Conservation (phyloP, 1,140 invertebrate genomes). For the Atta cephalotes region DNA sequence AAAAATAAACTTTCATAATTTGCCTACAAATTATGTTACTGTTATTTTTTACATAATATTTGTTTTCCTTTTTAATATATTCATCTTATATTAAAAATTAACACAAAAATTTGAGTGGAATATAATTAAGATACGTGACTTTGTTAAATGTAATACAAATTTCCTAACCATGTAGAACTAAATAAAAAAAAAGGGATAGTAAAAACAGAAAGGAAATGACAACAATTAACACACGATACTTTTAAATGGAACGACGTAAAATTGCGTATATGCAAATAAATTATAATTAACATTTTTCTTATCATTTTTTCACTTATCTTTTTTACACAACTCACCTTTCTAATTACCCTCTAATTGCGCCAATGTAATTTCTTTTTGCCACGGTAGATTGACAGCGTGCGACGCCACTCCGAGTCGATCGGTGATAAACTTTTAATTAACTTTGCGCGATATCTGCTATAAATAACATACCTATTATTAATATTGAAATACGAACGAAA, state of each 20-base stretch:
- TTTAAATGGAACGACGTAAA: not conserved
- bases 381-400: not conserved
- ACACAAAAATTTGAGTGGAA: no score
- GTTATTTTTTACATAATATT: no score
- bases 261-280: not conserved
- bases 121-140: no score
- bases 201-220: no score
- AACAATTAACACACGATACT: not conserved
- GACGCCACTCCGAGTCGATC: not conserved
- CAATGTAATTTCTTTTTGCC: not conserved
- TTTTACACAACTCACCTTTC: not conserved
- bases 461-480: slow-evolving; percentile 24
- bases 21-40: no score
- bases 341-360: not conserved
- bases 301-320: not conserved
- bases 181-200: no score
- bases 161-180: no score
- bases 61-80: no score
- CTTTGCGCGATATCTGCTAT: not conserved
- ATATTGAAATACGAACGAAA: not conserved
- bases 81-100: no score
- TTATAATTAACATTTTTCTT: not conserved
- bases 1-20: no score
- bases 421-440: slow-evolving; percentile 43
- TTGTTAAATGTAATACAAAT: no score